These are phyloP conservation scores for Barbus barbus DNA, from an alignment of 2,113 vertebrate species.

Conservation along the genomic window DNA sequence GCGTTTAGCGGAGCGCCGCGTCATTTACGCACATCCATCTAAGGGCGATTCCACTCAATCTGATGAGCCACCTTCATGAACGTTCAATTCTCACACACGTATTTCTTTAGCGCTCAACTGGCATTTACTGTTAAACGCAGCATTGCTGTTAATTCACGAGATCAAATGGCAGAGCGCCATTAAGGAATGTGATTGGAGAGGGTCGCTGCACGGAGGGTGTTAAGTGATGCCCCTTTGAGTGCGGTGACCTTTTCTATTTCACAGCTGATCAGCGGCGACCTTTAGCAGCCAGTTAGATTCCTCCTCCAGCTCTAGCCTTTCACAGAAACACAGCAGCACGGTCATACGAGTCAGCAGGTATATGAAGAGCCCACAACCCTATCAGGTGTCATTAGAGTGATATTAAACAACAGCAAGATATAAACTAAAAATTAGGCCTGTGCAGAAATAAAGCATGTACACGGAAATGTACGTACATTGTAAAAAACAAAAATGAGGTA, in stretches of 20 bases:
- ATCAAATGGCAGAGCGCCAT: conserved; percentile 42
- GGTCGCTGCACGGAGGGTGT: conserved; percentile 46
- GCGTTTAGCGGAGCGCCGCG: no score
- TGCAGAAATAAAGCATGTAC: not conserved
- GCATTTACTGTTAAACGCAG: conserved; percentile 61
- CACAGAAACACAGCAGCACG: not conserved
- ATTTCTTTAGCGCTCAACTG: not conserved
- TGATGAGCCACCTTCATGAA: not conserved
- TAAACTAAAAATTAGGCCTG: not conserved
- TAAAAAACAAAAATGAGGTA: not conserved
- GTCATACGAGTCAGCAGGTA: not conserved
- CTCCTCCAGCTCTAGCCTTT: conserved; percentile 61
- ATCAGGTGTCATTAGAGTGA: not conserved
- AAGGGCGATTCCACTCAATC: not conserved
- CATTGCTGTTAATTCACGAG: conserved; percentile 61
- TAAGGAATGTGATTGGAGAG: conserved; percentile 58
- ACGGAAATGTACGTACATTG: not conserved
- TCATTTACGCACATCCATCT: conserved; percentile 3
- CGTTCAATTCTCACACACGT: not conserved
- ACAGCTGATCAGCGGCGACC: conserved; percentile 76
- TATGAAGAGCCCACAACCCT: not conserved
- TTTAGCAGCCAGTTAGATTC: conserved; percentile 77
- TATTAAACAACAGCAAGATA: not conserved
- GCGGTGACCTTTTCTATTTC: conserved; percentile 84
- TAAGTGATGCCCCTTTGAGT: conserved; percentile 58